Evolutionary conservation across 1,140 invertebrate species (phyloP).

Genomic region (Hermetia illucens): DNA sequence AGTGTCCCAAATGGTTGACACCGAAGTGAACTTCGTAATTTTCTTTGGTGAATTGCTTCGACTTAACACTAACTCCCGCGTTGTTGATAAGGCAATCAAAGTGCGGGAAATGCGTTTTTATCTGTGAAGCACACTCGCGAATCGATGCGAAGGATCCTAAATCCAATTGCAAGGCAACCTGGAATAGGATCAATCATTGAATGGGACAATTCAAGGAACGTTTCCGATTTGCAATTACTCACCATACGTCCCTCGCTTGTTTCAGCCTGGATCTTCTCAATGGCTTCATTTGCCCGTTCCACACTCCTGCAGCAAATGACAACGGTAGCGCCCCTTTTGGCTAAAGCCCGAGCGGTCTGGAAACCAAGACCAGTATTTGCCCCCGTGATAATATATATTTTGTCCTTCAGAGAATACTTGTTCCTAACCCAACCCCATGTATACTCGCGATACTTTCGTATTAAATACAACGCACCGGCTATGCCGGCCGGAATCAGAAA

Average conservation of each 20-base stretch:
- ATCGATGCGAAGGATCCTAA: constrained; percentile 47
- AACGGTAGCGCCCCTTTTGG: constrained; percentile 47
- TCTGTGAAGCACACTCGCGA: constrained; percentile 37
- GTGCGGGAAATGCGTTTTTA: constrained; percentile 40
- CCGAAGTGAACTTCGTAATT: constrained; percentile 74
- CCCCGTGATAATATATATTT: constrained; percentile 59
- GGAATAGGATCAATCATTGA: too few relatives aligned
- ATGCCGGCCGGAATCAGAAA: constrained; percentile 29
- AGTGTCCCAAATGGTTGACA: constrained; percentile 70
- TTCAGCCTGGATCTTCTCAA: constrained; percentile 42
- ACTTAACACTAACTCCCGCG: constrained; percentile 47
- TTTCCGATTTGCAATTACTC: constrained; percentile 13
- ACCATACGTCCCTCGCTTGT: constrained; percentile 44
- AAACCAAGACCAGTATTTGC: constrained; percentile 69
- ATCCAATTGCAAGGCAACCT: constrained; percentile 51
- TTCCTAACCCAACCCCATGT: constrained; percentile 21
- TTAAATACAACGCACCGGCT: constrained; percentile 26
- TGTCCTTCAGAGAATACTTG: constrained; percentile 30
- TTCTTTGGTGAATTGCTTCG: constrained; percentile 48
- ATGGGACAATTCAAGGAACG: too few relatives aligned
- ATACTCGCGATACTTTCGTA: constrained; percentile 30
- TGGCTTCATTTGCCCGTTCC: constrained; percentile 40
- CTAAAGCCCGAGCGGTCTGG: constrained; percentile 53
- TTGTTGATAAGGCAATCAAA: constrained; percentile 67
- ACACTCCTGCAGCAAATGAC: constrained; percentile 60